Evolutionary conservation across 2,113 vertebrate genomes (phyloP).

Genomic region (Clarias macrocephalus): DNA sequence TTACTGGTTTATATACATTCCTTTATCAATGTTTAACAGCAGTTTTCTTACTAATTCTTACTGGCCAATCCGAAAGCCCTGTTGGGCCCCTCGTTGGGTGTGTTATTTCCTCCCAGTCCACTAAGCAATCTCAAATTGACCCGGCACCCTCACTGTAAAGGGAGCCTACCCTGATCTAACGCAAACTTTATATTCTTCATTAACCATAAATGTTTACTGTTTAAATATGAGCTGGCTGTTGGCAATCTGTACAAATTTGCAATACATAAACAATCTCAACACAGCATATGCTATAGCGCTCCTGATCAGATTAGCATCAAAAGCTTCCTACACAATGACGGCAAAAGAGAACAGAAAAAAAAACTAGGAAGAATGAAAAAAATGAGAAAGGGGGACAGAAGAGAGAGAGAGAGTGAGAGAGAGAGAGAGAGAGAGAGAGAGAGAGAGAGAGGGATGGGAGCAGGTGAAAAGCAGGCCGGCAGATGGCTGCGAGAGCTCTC

Average conservation of each 20-base stretch:
- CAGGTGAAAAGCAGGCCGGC: constrained; percentile 64
- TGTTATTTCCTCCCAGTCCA: background rate
- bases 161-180: background rate
- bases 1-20: too few species aligned
- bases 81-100: background rate
- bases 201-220: background rate
- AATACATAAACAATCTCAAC: background rate
- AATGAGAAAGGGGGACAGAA: background rate
- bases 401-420: background rate
- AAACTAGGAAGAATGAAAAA: background rate
- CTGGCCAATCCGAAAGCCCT: background rate
- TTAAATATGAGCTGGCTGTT: background rate
- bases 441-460: constrained; percentile 33
- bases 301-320: background rate
- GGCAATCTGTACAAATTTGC: background rate
- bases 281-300: background rate
- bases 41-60: background rate
- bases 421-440: background rate
- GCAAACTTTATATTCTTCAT: background rate
- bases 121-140: background rate
- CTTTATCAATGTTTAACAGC: background rate
- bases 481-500: constrained; percentile 69
- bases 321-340: constrained; percentile 13
- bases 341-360: background rate
- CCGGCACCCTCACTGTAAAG: background rate